Percentiles rank a stretch among this genome's conserved stretches.
Conservation (phyloP, 2,888 invertebrate genomes). For the Silvanus unidentatus region DNA sequence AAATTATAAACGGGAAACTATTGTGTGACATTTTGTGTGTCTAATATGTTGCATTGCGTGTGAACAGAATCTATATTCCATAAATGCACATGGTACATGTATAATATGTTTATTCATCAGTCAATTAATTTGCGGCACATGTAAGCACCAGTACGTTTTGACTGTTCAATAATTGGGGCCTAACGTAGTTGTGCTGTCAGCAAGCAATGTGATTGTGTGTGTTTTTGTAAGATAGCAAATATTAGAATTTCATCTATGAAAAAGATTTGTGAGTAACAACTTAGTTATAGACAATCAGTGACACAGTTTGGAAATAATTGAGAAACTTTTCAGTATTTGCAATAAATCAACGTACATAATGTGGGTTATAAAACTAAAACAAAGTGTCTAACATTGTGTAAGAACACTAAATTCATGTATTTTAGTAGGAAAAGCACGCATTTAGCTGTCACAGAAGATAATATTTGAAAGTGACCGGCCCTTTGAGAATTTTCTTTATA, state of each 20-base stretch:
- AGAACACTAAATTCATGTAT: neutral
- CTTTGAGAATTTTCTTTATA: conserved; percentile 10
- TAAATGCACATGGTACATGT: conserved; percentile 2
- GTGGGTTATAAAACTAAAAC: too few relatives aligned
- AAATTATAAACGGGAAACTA: neutral
- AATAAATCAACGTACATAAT: too few relatives aligned
- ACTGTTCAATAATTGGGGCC: neutral
- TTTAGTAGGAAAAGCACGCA: conserved; percentile 4
- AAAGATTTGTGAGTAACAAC: too few relatives aligned
- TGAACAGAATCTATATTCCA: neutral
- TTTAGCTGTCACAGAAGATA: conserved; percentile 4
- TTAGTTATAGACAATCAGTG: too few relatives aligned
- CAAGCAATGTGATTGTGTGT: too few relatives aligned
- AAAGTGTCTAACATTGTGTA: too few relatives aligned
- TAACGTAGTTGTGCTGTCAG: too few relatives aligned
- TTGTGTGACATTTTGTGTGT: neutral
- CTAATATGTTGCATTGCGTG: neutral
- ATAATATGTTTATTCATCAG: conserved; percentile 3
- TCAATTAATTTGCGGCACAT: neutral
- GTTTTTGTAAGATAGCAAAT: too few relatives aligned
- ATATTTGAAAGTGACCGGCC: conserved; percentile 4
- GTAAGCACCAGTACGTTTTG: neutral
- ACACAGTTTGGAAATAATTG: too few relatives aligned
- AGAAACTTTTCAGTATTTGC: too few relatives aligned
- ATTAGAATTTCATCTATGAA: too few relatives aligned